Base-by-base conservation (phyloP, 2,888 invertebrate species). In the Nycteola revayana region DNA sequence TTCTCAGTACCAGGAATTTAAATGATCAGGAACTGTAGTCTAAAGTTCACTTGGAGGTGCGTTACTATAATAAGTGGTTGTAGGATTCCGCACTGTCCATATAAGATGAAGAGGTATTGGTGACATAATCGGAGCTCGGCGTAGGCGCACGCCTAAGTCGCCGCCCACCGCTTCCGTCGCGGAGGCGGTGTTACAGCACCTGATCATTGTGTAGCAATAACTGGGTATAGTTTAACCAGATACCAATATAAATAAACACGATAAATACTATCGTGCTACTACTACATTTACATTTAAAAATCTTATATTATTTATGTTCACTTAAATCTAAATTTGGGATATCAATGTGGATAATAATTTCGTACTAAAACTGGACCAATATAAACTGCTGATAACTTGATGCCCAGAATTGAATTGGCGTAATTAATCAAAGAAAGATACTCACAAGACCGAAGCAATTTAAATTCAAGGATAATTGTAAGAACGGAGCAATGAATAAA, bases 81-180 rank as follows among this genome's bases (percentile, higher is more conserved):
- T 61, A 61, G 51, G 65, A 71, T 66, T 72, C 60, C 50, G 60
- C 63, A 61, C 66, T 64, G 68, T 76, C 82, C 81, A 75, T 81
- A 75, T 79, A 75, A 66, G 82, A 74, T 66, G 67, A 72, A 68
- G 65, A 68, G 67, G 70, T 73, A 76, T 76, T 66, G 78, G 77
- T 84, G 84, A 84, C 81, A 82, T 81, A 84, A 83, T 73, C 72
- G 43, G 36, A 38, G 65, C 49, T 59, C 32, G 25, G 71, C 68
- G 86, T 86, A 66, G 85, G 85, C 74, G 75, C 71, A 63, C 66
- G 67, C 66, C 71, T 60, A 63, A 65, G 67, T 66, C 60, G 50
- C 72, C 87, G 72, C 87, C 87, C 79, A 88, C 87, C 29, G 80
- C 76, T 84, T 87, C 86, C 87, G 86, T 68, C 67, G 78, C 65